Conservation (phyloP, 2,888 invertebrate species). For the Mythimna ferrago region DNA sequence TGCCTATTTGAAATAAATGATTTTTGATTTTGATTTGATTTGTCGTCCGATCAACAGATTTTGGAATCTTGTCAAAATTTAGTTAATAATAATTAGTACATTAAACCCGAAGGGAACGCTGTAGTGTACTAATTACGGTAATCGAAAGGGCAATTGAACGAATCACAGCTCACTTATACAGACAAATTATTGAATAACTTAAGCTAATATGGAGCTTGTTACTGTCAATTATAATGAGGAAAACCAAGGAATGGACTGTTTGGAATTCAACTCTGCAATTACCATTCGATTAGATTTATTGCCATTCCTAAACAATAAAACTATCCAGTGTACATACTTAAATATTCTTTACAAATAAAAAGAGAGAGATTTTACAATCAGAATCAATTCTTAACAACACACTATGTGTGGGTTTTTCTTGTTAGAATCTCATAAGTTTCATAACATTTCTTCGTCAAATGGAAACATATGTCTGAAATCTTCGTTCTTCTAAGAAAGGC, state of each 20-base stretch:
- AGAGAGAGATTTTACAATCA: no score
- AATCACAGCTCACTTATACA: not conserved
- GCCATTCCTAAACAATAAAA: not conserved
- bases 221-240: not conserved
- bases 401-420: no score
- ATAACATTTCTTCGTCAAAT: no score
- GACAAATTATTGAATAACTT: constrained; percentile 9
- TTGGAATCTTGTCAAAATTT: not conserved
- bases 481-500: no score
- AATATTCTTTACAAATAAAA: not conserved
- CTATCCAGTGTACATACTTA: not conserved
- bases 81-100: not conserved
- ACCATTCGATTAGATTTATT: constrained; percentile 1
- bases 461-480: no score
- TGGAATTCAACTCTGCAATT: not conserved
- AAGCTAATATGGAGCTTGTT: not conserved
- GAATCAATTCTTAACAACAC: no score
- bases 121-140: no score
- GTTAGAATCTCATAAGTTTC: no score
- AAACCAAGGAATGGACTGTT: not conserved
- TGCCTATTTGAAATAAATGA: no score
- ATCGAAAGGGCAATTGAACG: not conserved
- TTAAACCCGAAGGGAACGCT: no score
- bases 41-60: not conserved
- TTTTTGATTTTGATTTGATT: no score